Evolutionary conservation across 2,888 invertebrate genomes (phyloP), one percentile per base, ranked within the genome.

Genomic region (Rhyacophila evoluta): DNA sequence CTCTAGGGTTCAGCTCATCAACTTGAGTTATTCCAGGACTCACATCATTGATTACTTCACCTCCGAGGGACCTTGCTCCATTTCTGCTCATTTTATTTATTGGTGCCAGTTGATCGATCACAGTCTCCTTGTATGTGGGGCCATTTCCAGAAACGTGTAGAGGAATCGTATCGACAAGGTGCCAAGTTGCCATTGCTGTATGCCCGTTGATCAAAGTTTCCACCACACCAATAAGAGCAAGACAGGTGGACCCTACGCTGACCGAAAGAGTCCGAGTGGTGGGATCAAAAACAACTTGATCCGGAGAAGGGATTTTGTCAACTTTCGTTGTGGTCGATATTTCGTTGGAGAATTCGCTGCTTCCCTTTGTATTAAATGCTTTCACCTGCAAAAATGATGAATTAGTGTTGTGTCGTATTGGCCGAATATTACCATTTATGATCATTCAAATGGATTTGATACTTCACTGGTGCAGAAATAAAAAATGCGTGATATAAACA

Each of bases 271-370:
- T 92, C 68, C 93, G 92, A 1, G 94, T 92, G 83, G 92, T 92
- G 1, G 95, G 95, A 85, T 97, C 96, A 85, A 93, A 97, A 29
- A 94, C 94, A 27, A 96, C 96, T 82, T 95, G 92, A 82, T 95
- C 91, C 0, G 97, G 95, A 0, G 94, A 89, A 0, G 95, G 94
- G 74, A 97, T 95, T 84, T 94, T 92, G 83, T 96, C 95, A 15
- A 97, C 96, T 84, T 95, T 94, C 0, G 97, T 97, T 2, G 94
- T 93, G 41, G 94, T 94, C 0, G 92, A 91, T 69, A 95, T 93
- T 85, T 96, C 96, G 84, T 95, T 95, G 0, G 97, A 97, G 85
- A 94, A 95, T 83, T 95, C 95, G 81, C 97, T 97, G 83, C 94
- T 93, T 12, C 96, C 96, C 86, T 95, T 95, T 0, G 95, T 94